phyloP scores from a whole-genome alignment of 2,797 vertebrate species.

The Babyrousa celebensis region DNA sequence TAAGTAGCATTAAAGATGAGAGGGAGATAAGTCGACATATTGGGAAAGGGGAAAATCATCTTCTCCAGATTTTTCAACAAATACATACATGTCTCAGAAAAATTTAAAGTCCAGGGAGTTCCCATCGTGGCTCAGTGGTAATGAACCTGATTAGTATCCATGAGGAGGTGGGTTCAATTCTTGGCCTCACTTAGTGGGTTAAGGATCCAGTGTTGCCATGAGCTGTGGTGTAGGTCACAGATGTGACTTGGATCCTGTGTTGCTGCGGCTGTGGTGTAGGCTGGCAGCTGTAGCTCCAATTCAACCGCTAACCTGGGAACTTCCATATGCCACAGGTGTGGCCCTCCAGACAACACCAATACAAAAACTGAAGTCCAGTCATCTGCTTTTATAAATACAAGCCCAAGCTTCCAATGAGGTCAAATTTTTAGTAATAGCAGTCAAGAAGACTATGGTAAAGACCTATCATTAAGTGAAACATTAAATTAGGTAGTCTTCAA shows the following conservation, averaged over 20 bases:
- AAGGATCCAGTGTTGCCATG: no score
- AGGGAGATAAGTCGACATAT: neutral
- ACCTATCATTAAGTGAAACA: neutral
- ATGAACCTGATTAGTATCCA: no score
- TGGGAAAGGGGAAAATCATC: neutral
- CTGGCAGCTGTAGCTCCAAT: no score
- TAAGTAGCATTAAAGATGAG: slow-evolving; percentile 2
- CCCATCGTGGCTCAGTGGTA: no score
- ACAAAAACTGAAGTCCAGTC: neutral
- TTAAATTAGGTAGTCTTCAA: neutral
- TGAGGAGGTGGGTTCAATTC: no score
- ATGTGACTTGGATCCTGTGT: no score
- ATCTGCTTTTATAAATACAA: neutral
- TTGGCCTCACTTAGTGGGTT: no score
- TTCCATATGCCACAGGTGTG: no score
- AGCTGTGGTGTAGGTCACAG: no score
- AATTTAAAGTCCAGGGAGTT: neutral
- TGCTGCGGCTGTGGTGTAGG: no score
- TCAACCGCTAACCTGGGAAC: no score
- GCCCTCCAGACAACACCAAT: no score
- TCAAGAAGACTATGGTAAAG: neutral
- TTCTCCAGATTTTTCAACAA: slow-evolving; percentile 38
- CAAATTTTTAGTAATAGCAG: neutral
- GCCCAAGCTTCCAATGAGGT: neutral
- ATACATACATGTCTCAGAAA: neutral